These are phyloP conservation scores for Tetrapedia diversipes DNA, from an alignment of 2,888 invertebrate genomes.

Conservation along the genomic window DNA sequence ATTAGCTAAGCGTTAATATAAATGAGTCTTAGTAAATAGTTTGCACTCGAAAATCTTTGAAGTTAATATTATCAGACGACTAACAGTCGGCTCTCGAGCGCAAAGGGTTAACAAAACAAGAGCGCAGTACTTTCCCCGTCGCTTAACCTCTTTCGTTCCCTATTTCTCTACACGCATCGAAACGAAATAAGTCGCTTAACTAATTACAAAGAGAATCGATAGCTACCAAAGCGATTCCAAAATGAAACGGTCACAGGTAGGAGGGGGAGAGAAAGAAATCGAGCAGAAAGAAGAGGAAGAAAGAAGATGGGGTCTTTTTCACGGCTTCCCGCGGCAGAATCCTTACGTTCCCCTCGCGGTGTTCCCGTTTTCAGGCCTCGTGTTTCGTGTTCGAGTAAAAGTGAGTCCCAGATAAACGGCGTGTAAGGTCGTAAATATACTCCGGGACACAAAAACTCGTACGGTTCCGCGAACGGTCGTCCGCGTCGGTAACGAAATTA, in stretches of 20 bases:
- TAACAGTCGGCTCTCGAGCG: too few species aligned
- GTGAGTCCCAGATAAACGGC: slow-evolving; percentile 60
- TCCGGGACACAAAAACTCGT: slow-evolving; percentile 19
- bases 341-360: slow-evolving; percentile 40
- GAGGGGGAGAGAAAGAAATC: neutral
- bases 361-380: slow-evolving; percentile 49
- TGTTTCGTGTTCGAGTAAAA: slow-evolving; percentile 57
- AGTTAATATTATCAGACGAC: too few species aligned
- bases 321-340: slow-evolving; percentile 26
- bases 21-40: too few species aligned
- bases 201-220: too few species aligned
- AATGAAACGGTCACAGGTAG: neutral
- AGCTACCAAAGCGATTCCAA: too few species aligned
- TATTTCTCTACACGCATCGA: too few species aligned
- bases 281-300: neutral
- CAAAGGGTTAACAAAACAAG: too few species aligned
- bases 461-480: slow-evolving; percentile 10
- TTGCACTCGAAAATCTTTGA: too few species aligned
- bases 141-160: too few species aligned
- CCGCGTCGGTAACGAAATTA: slow-evolving; percentile 21
- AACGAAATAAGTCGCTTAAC: too few species aligned
- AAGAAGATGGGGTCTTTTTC: slow-evolving; percentile 5
- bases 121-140: too few species aligned
- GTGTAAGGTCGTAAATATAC: slow-evolving; percentile 43
- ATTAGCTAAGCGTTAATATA: too few species aligned